These are phyloP conservation scores for Microdon myrmicae DNA, from an alignment of 2,888 invertebrate genomes.

Conservation along the genomic window DNA sequence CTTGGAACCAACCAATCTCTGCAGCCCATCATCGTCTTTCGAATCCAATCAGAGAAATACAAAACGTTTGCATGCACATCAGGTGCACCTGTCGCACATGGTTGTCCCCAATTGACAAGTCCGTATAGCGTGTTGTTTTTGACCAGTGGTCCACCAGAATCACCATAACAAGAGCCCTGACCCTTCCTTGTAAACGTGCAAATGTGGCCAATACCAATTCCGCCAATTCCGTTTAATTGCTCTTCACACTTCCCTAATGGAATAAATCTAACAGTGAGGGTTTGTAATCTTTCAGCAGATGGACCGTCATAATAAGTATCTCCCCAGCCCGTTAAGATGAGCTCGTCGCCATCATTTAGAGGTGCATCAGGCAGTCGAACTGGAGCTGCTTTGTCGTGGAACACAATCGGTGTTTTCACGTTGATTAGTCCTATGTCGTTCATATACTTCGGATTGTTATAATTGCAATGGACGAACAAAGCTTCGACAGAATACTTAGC, in stretches of 20 bases:
- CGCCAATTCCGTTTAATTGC: constrained; percentile 67
- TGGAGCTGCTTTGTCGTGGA: constrained; percentile 69
- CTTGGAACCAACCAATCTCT: constrained; percentile 2
- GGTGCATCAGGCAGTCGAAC: constrained; percentile 67
- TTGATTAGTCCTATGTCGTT: constrained; percentile 78
- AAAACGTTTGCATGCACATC: constrained; percentile 64
- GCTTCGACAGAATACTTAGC: constrained; percentile 57
- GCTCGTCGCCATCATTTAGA: constrained; percentile 66
- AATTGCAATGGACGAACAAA: constrained; percentile 59
- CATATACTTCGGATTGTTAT: constrained; percentile 58
- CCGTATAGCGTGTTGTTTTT: constrained; percentile 61
- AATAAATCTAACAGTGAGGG: constrained; percentile 70
- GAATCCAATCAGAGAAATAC: constrained; percentile 64
- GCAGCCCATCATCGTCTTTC: constrained; percentile 56
- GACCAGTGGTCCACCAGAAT: constrained; percentile 63
- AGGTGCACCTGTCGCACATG: constrained; percentile 63
- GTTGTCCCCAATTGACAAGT: constrained; percentile 64
- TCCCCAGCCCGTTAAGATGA: constrained; percentile 74
- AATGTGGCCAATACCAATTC: constrained; percentile 71
- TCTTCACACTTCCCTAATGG: constrained; percentile 70
- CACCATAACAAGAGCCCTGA: constrained; percentile 68
- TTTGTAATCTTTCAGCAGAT: constrained; percentile 70
- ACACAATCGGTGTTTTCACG: constrained; percentile 69
- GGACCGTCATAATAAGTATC: constrained; percentile 68
- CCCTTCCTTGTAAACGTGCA: constrained; percentile 71